These are phyloP conservation scores for Rhagologus leucostigma DNA, from an alignment of 2,113 vertebrate species.

Conservation along the genomic window DNA sequence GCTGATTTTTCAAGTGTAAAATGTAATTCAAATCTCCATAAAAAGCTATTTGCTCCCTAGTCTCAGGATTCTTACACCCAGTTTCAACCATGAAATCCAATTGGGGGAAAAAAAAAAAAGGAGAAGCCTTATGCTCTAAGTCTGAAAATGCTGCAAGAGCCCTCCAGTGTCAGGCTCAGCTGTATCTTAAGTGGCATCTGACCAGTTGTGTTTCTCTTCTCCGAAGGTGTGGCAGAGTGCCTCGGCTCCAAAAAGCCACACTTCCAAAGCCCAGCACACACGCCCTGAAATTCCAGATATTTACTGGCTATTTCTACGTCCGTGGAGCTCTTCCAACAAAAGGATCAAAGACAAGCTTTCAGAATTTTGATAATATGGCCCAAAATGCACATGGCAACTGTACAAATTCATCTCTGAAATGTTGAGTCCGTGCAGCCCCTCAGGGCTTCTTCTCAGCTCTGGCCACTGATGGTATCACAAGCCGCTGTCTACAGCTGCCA, in stretches of 20 bases:
- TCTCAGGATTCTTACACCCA: background rate
- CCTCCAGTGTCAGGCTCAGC: background rate
- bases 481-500: background rate
- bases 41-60: conserved; percentile 48
- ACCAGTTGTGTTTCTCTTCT: background rate
- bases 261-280: background rate
- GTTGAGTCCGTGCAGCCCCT: background rate
- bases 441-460: background rate
- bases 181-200: background rate
- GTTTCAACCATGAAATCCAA: conserved; percentile 44
- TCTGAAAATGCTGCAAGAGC: background rate
- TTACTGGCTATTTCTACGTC: background rate
- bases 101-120: background rate
- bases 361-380: background rate
- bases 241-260: background rate
- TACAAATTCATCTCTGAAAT: background rate
- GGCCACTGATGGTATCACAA: background rate
- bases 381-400: background rate
- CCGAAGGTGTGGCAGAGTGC: background rate
- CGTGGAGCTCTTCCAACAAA: background rate
- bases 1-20: conserved; percentile 37
- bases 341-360: background rate
- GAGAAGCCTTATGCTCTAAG: background rate
- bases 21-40: conserved; percentile 49
- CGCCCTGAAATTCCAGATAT: background rate